Evolutionary conservation across 2,113 vertebrate species (phyloP).

Genomic region (Gasterosteus aculeatus): DNA sequence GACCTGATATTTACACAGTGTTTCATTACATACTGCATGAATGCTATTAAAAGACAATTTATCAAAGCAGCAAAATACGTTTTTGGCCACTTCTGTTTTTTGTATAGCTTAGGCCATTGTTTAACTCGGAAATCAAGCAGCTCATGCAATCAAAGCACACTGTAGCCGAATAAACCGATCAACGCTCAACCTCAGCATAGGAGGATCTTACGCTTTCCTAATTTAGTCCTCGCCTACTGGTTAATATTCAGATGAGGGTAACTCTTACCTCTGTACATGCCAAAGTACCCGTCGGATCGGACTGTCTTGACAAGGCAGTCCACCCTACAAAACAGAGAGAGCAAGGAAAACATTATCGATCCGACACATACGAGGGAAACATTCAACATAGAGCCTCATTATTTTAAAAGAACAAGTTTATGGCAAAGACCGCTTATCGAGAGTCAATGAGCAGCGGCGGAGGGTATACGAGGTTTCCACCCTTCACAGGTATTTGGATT

Average conservation of each 20-base stretch:
- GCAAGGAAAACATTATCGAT: not conserved
- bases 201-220: slow-evolving; percentile 20
- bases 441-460: not conserved
- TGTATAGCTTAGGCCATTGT: not conserved
- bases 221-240: slow-evolving; percentile 18
- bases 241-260: slow-evolving; percentile 19
- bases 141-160: slow-evolving; percentile 25
- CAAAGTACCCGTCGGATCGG: slow-evolving; percentile 86
- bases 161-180: not conserved
- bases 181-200: slow-evolving; percentile 17
- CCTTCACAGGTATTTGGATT: not conserved
- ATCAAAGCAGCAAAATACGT: not conserved
- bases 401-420: not conserved
- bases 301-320: slow-evolving; percentile 88
- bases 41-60: slow-evolving; percentile 5
- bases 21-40: slow-evolving; percentile 12
- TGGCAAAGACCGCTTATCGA: not conserved
- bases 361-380: not conserved
- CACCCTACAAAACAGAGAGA: slow-evolving; percentile 74
- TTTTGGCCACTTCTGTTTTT: slow-evolving; percentile 7
- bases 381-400: not conserved
- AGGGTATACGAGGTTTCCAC: slow-evolving; percentile 15
- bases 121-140: slow-evolving; percentile 2
- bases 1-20: slow-evolving; percentile 8
- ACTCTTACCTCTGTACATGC: slow-evolving; percentile 89